Evolutionary conservation across 2,113 vertebrate genomes (phyloP), one percentile per base, ranked within the genome.

Genomic region (Mugil cephalus): DNA sequence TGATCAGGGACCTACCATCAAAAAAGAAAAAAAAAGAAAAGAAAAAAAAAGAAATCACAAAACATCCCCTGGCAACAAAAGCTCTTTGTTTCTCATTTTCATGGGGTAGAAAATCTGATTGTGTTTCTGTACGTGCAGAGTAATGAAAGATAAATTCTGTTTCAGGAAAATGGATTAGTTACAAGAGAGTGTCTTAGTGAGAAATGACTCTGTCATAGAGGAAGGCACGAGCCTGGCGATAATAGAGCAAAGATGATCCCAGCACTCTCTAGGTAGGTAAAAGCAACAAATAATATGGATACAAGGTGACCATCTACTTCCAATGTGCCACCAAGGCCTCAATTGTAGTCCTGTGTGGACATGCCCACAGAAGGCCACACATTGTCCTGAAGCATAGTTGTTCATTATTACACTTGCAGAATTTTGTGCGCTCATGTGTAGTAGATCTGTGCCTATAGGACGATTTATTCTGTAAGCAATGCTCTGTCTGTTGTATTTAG

Each of bases 121-220:
- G 75, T 79, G 21, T 73, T 56, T 77, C 76, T 79, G 66, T 82
- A 65, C 75, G 79, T 87, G 66, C 0, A 12, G 35, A 64, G 55
- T 77, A 86, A 87, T 83, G 61, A 63, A 79, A 87, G 85, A 87
- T 91, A 91, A 88, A 90, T 92, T 88, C 69, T 58, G 61, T 87
- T 88, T 81, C 67, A 55, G 80, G 78, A 88, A 92, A 92, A 88
- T 88, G 85, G 92, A 91, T 92, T 92, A 89, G 91, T 87, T 78
- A 87, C 84, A 84, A 88, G 75, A 79, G 68, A 62, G 76, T 54
- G 88, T 88, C 72, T 64, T 62, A 56, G 56, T 93, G 92, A 93
- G 83, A 87, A 93, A 93, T 92, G 88, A 85, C 72, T 80, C 83
- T 92, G 91, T 92, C 92, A 89, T 51, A 63, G 84, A 50, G 77